Evolutionary conservation across 1,140 invertebrate genomes (phyloP).

Genomic region (Ips typographus): DNA sequence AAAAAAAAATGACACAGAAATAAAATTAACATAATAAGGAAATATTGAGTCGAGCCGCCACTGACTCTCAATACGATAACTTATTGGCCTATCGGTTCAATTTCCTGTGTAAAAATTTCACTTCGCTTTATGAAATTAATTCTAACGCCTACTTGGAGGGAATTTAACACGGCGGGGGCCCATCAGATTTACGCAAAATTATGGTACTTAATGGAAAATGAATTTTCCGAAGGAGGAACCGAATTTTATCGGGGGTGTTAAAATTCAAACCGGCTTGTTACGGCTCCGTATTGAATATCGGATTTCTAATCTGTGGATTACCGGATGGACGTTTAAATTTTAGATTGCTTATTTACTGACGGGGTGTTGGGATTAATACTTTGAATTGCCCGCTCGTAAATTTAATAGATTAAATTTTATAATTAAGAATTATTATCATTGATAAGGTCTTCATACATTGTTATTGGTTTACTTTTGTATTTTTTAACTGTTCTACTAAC

Average conservation of each 20-base stretch:
- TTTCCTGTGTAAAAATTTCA: constrained; percentile 32
- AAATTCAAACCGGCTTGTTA: constrained; percentile 25
- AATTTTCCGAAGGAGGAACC: constrained; percentile 19
- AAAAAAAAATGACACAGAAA: no score
- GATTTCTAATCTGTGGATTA: constrained; percentile 21
- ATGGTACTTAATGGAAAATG: constrained; percentile 31
- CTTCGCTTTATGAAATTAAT: constrained; percentile 37
- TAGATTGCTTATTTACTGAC: constrained; percentile 8
- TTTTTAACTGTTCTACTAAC: no score
- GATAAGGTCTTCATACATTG: no score
- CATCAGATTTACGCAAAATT: constrained; percentile 31
- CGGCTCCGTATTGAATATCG: constrained; percentile 17
- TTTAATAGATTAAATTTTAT: no score
- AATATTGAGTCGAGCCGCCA: background rate
- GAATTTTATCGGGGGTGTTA: constrained; percentile 19
- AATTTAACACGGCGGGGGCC: constrained; percentile 22
- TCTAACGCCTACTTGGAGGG: constrained; percentile 33
- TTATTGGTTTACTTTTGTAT: no score
- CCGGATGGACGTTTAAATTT: constrained; percentile 10
- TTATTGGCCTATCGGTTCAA: constrained; percentile 36
- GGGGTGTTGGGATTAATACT: no score
- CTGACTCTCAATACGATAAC: constrained; percentile 11
- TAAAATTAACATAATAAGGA: no score
- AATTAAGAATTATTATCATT: no score
- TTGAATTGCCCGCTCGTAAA: no score